A percentile compares a stretch with the other conserved stretches of the same genome.
phyloP scores from a whole-genome alignment of 2,888 invertebrate species.

The Pheosia tremula region DNA sequence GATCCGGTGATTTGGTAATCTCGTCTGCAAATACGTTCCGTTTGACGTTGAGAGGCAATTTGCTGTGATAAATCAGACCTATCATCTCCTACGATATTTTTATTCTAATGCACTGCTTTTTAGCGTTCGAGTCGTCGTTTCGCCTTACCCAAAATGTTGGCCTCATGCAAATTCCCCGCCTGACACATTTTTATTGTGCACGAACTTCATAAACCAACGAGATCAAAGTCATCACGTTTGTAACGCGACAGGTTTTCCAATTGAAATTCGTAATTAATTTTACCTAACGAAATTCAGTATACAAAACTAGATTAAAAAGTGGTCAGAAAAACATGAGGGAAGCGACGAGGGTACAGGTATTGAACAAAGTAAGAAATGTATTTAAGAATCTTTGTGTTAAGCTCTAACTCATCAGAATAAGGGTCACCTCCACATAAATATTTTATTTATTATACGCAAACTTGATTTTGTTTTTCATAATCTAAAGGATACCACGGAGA shows the following conservation, averaged over 20 bases:
- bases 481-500: constrained; percentile 73
- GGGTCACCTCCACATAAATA: constrained; percentile 35
- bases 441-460: constrained; percentile 39
- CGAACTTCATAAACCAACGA: constrained; percentile 10
- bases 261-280: constrained; percentile 44
- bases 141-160: not conserved
- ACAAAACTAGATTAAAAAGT: constrained; percentile 46
- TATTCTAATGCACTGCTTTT: constrained; percentile 26
- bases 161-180: not conserved
- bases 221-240: constrained; percentile 20
- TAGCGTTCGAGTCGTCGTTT: not conserved
- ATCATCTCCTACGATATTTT: constrained; percentile 40
- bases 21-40: constrained; percentile 45
- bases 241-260: constrained; percentile 36
- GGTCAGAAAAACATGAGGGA: constrained; percentile 45
- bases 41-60: constrained; percentile 44
- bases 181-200: not conserved
- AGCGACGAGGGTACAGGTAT: constrained; percentile 39
- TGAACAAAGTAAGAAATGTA: constrained; percentile 26
- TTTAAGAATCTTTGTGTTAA: constrained; percentile 16
- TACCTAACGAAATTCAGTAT: constrained; percentile 46
- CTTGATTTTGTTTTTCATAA: constrained; percentile 57
- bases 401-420: constrained; percentile 34
- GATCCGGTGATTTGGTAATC: constrained; percentile 43
- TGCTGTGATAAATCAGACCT: constrained; percentile 42